Evolutionary conservation across 2,113 vertebrate genomes (phyloP), one percentile per base, ranked within the genome.

Genomic region (Chloropsis hardwickii): DNA sequence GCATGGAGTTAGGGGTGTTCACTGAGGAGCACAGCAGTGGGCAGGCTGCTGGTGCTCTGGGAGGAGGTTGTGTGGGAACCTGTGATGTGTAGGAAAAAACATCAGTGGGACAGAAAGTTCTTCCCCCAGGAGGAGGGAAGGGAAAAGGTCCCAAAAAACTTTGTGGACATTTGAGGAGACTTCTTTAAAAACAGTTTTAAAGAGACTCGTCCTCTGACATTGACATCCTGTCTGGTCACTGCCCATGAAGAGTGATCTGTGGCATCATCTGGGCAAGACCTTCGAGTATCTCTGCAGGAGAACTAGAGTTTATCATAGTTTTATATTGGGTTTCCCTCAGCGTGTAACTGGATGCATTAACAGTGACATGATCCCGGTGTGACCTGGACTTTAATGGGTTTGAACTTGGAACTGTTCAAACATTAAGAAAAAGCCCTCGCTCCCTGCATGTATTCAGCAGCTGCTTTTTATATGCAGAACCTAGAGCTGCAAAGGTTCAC

Each of bases 311-410:
- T 84, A 90, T 97, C 96, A 81, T 56, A 45, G 91, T 87, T 95
- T 95, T 96, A 91, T 95, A 88, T 96, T 95, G 81, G 85, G 87
- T 95, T 96, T 96, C 82, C 85, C 89, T 95, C 91, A 72, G 95
- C n/a, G 1, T 86, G 84, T 94, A 96, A 93, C 95, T 95, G 95
- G 95, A 95, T 96, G 92, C 97, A 92, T 96, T 97, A 97, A 83
- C 77, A 91, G 95, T 83, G 95, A 96, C 92, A 88, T 95, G 95
- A 96, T 96, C 95, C 87, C 3, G 2, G 82, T 40, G 48, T 96
- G 94, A 95, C 96, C 95, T 96, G 92, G 94, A 94, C 94, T 95
- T 94, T 95, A 97, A 95, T 96, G 95, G 94, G 88, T 95, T 97
- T 97, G 95, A 97, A 97, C 95, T 97, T 96, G 88, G 78, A 94